phyloP scores from a whole-genome alignment of 2,797 vertebrate species.

The Galaxias olidus region DNA sequence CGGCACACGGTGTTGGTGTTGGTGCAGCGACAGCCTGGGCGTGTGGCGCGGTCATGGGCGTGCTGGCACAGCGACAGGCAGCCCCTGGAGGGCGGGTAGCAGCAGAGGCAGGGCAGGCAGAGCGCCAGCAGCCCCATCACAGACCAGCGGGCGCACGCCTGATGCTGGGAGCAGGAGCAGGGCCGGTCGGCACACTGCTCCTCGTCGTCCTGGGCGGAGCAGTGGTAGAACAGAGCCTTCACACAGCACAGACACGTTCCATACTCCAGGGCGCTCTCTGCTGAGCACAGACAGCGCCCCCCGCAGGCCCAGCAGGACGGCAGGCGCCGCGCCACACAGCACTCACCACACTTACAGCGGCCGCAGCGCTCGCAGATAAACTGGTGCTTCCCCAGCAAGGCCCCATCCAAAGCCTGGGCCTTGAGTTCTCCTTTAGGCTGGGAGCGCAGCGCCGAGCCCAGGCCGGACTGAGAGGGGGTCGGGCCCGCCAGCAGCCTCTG shows the following conservation, averaged over 20 bases:
- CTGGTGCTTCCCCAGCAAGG: conserved; percentile 76
- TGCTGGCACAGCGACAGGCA: conserved; percentile 92
- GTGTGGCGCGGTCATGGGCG: conserved; percentile 84
- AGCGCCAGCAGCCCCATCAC: conserved; percentile 88
- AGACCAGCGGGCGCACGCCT: conserved; percentile 88
- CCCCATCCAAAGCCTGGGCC: conserved; percentile 69
- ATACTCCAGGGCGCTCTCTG: conserved; percentile 88
- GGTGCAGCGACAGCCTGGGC: conserved; percentile 94
- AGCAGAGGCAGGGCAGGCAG: conserved; percentile 96
- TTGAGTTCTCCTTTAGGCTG: conserved; percentile 86
- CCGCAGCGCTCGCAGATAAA: conserved; percentile 93
- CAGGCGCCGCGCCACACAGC: conserved; percentile 84
- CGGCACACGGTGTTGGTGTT: conserved; percentile 97
- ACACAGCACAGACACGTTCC: conserved; percentile 94
- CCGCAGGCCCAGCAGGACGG: conserved; percentile 94
- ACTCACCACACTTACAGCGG: conserved; percentile 91
- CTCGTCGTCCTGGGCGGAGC: conserved; percentile 90
- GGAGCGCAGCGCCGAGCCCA: conserved; percentile 78
- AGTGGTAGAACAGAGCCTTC: conserved; percentile 97
- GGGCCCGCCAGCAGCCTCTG: conserved; percentile 87
- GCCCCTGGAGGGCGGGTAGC: conserved; percentile 93
- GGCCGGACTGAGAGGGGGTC: conserved; percentile 83
- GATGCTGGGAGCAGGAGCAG: conserved; percentile 87
- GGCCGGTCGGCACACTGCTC: conserved; percentile 95
- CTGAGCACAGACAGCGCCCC: conserved; percentile 92